These are phyloP conservation scores for Leptinotarsa tumamoca DNA, from an alignment of 2,888 invertebrate species.

Conservation along the genomic window DNA sequence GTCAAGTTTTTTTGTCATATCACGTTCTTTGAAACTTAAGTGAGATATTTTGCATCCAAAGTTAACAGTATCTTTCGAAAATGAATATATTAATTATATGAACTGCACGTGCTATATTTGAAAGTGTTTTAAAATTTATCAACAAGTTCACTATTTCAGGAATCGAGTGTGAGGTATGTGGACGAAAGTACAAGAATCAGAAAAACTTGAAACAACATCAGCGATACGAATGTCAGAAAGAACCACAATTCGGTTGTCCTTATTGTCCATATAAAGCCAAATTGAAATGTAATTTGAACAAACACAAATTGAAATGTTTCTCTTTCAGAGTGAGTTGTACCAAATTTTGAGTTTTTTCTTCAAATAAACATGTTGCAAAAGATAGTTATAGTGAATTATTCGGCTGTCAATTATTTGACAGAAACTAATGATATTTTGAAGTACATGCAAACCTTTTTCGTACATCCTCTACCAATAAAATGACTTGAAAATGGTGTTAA, in stretches of 20 bases:
- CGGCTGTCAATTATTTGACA: background rate
- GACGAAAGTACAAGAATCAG: conserved; percentile 44
- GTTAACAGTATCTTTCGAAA: conserved; percentile 19
- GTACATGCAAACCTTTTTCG: no score
- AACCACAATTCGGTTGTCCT: conserved; percentile 72
- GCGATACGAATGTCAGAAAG: conserved; percentile 76
- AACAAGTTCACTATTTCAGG: conserved; percentile 13
- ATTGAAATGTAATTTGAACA: conserved; percentile 44
- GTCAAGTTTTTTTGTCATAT: background rate
- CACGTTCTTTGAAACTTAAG: background rate
- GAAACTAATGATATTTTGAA: no score
- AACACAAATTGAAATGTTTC: conserved; percentile 37
- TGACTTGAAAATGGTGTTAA: no score
- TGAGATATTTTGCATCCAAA: background rate
- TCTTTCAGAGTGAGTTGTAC: conserved; percentile 29
- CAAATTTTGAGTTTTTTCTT: background rate
- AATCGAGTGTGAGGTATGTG: conserved; percentile 39
- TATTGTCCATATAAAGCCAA: conserved; percentile 45
- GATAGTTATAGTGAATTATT: background rate
- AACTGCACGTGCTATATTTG: background rate
- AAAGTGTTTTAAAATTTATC: conserved; percentile 12
- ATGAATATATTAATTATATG: no score
- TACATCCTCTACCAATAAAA: no score
- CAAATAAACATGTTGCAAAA: background rate
- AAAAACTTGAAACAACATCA: conserved; percentile 56